phyloP scores from a whole-genome alignment of 2,888 invertebrate species.

The Teleiodes luculella region DNA sequence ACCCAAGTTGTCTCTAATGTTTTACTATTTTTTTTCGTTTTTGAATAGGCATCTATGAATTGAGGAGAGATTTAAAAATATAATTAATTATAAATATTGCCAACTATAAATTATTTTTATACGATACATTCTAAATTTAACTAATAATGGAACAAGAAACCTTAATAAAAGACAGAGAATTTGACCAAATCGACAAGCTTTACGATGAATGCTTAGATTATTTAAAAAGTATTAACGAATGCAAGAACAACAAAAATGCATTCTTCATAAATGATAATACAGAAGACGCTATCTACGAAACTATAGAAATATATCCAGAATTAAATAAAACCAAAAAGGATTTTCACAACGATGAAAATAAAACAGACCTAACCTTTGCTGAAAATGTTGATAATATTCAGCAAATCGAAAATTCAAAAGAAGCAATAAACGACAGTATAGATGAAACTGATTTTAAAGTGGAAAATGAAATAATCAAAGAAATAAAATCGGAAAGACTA shows the following conservation, averaged over 20 bases:
- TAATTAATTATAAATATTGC: no score
- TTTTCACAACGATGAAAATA: conserved; percentile 31
- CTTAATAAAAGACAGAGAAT: conserved; percentile 41
- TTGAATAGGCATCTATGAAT: no score
- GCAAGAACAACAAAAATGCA: conserved; percentile 16
- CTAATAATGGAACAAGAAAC: conserved; percentile 37
- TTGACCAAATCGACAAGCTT: conserved; percentile 51
- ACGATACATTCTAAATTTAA: no score
- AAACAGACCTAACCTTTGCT: conserved; percentile 28
- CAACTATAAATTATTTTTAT: no score
- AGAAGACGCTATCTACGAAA: not conserved
- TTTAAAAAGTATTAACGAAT: conserved; percentile 33
- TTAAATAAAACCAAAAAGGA: not conserved
- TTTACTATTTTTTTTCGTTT: no score
- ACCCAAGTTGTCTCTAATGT: no score
- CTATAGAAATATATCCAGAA: not conserved
- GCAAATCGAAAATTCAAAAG: not conserved
- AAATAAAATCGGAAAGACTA: conserved; percentile 56
- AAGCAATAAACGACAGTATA: not conserved
- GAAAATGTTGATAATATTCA: conserved; percentile 9
- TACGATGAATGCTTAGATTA: conserved; percentile 67
- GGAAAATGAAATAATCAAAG: conserved; percentile 51
- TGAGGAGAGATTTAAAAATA: no score
- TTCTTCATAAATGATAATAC: not conserved
- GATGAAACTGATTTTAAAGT: conserved; percentile 35